phyloP scores from a whole-genome alignment of 2,113 vertebrate species.

The Telmatochromis sp. region DNA sequence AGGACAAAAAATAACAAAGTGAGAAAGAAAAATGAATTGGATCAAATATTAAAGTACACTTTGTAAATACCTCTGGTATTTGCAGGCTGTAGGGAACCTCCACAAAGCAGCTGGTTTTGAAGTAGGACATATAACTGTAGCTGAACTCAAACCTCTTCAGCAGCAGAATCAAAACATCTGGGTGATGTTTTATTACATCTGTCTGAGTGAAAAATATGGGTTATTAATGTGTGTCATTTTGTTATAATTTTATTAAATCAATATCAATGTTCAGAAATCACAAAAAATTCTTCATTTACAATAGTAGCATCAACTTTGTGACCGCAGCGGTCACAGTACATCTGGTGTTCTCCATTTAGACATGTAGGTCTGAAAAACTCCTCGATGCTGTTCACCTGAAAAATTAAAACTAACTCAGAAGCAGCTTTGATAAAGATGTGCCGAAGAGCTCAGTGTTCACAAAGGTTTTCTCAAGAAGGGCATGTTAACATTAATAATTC shows the following conservation, averaged over 20 bases:
- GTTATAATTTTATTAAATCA: background rate
- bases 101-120: constrained; percentile 37
- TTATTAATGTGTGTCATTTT: accelerated
- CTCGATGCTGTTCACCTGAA: constrained; percentile 19
- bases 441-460: background rate
- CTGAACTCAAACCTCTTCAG: constrained; percentile 64
- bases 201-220: background rate
- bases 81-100: constrained; percentile 20
- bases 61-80: background rate
- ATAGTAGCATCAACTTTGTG: constrained; percentile 39
- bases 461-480: background rate
- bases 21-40: accelerated
- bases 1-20: background rate
- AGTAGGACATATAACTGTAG: constrained; percentile 15
- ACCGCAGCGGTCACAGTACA: constrained; percentile 56
- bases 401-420: background rate
- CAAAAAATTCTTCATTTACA: constrained; percentile 39
- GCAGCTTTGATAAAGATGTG: background rate
- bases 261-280: background rate
- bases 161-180: constrained; percentile 58
- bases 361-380: background rate
- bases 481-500: accelerated
- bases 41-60: background rate
- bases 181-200: constrained; percentile 18
- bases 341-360: constrained; percentile 54